phyloP scores from a whole-genome alignment of 2,888 invertebrate genomes.

The Pharmacophagus antenor region DNA sequence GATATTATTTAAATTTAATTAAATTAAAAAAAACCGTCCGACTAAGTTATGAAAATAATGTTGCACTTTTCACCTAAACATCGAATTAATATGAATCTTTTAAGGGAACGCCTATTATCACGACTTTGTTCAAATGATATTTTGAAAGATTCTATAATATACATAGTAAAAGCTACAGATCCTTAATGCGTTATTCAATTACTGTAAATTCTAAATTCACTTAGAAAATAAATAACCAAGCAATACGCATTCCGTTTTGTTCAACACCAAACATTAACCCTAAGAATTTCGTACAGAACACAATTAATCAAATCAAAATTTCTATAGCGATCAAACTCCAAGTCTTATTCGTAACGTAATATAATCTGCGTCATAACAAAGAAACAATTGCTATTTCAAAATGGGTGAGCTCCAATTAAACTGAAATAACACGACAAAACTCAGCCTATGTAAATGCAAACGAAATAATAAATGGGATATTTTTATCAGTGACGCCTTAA shows the following conservation, averaged over 20 bases:
- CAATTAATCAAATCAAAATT: conserved; percentile 5
- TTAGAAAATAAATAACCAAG: too few species aligned
- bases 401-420: conserved; percentile 13
- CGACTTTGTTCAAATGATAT: not conserved
- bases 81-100: not conserved
- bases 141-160: too few species aligned
- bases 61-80: not conserved
- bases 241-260: too few species aligned
- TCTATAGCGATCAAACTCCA: not conserved
- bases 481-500: conserved; percentile 33
- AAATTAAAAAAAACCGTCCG: too few species aligned
- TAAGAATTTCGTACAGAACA: not conserved
- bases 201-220: too few species aligned
- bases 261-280: too few species aligned
- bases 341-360: not conserved
- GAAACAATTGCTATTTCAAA: conserved; percentile 29
- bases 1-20: not conserved
- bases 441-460: conserved; percentile 25
- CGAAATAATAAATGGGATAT: conserved; percentile 8
- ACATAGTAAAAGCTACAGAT: too few species aligned
- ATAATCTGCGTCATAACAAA: conserved; percentile 18
- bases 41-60: not conserved
- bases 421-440: conserved; percentile 24
- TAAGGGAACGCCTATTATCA: not conserved
- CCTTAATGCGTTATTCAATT: too few species aligned